A percentile compares a stretch with the other conserved stretches of the same genome.
Conservation (phyloP, 30 jellyfish, hydroid and myxozoan genomes). For the Rhopilema esculentum region DNA sequence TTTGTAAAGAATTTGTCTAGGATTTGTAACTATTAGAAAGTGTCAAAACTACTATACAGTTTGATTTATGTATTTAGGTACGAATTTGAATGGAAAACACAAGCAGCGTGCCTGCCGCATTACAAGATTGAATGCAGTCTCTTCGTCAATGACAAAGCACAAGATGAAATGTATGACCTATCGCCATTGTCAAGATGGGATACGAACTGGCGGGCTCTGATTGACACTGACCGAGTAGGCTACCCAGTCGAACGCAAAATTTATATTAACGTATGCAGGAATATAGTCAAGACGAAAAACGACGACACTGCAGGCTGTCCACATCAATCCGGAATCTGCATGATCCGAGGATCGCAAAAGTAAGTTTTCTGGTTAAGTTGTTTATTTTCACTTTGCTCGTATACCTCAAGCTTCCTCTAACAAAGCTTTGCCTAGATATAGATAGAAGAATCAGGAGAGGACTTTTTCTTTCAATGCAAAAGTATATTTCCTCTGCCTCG, state of each 20-base stretch:
- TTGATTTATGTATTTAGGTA: slow-evolving; percentile 18
- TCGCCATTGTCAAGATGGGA: slow-evolving; percentile 74
- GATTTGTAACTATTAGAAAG: too few relatives aligned
- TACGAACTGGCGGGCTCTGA: slow-evolving; percentile 79
- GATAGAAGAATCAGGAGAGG: too few relatives aligned
- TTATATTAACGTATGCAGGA: slow-evolving; percentile 75
- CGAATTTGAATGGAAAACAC: slow-evolving; percentile 82
- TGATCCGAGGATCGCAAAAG: slow-evolving; percentile 63
- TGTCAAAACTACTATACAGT: background rate
- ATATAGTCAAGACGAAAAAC: slow-evolving; percentile 16
- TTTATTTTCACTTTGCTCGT: background rate
- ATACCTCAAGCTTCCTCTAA: too few relatives aligned
- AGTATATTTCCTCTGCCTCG: too few relatives aligned
- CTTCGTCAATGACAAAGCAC: slow-evolving; percentile 53
- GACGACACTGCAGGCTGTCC: slow-evolving; percentile 47
- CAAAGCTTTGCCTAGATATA: too few relatives aligned
- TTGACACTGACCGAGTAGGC: slow-evolving; percentile 39
- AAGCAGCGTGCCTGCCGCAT: slow-evolving; percentile 71
- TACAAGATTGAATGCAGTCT: slow-evolving; percentile 76
- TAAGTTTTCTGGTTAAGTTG: too few relatives aligned
- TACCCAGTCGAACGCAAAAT: slow-evolving; percentile 48
- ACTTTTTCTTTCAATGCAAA: too few relatives aligned
- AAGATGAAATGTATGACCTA: slow-evolving; percentile 70
- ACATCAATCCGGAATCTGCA: slow-evolving; percentile 65
- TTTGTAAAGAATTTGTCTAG: too few relatives aligned